Evolutionary conservation across 2,888 invertebrate genomes (phyloP).

Genomic region (Choristoneura rosaceana): DNA sequence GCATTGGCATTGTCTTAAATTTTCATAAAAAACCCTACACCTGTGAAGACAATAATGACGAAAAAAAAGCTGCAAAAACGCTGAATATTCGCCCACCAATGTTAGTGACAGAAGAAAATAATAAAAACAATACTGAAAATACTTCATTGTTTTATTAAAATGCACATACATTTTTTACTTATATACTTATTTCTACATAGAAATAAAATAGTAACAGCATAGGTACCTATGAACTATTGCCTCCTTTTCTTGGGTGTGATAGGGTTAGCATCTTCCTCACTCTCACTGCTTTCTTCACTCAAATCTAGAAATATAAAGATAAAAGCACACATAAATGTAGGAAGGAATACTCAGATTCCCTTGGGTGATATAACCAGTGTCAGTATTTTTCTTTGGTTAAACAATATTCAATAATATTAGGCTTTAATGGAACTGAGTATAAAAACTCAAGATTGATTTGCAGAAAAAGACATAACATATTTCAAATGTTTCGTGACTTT

Average conservation of each 20-base stretch:
- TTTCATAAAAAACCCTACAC: too few species aligned
- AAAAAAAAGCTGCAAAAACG: too few species aligned
- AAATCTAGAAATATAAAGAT: slow-evolving; percentile 17
- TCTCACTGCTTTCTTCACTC: slow-evolving; percentile 53
- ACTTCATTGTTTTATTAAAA: slow-evolving; percentile 32
- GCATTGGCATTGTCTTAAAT: too few species aligned
- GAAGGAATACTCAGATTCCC: neutral
- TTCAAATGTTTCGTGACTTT: too few species aligned
- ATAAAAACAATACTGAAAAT: slow-evolving; percentile 42
- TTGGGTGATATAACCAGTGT: neutral
- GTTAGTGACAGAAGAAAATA: slow-evolving; percentile 41
- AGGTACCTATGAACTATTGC: slow-evolving; percentile 50
- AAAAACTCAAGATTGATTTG: too few species aligned
- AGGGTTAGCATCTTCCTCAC: slow-evolving; percentile 52
- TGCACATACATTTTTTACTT: neutral
- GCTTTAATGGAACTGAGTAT: too few species aligned
- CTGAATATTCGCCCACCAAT: too few species aligned
- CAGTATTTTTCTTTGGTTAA: neutral
- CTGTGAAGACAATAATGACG: too few species aligned
- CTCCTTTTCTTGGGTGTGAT: slow-evolving; percentile 63
- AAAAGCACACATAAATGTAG: neutral
- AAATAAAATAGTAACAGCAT: slow-evolving; percentile 13
- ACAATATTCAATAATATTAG: too few species aligned
- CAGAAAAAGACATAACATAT: too few species aligned
- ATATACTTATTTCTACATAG: slow-evolving; percentile 7